phyloP scores from a whole-genome alignment of 2,797 vertebrate species.

The Acestrorhynchus altus region DNA sequence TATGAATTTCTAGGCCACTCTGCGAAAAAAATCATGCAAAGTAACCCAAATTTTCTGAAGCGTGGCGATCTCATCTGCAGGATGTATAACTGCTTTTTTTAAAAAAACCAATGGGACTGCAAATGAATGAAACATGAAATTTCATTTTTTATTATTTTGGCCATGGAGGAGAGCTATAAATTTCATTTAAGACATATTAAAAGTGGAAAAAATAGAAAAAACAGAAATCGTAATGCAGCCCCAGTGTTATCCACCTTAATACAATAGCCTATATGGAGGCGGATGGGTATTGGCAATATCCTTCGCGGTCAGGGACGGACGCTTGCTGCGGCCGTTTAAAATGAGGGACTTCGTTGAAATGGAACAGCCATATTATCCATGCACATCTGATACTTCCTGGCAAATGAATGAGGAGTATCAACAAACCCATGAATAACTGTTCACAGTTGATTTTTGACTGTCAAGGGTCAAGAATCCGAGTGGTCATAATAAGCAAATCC shows the following conservation, averaged over 20 bases:
- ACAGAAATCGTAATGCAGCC: background rate
- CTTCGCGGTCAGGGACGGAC: conserved; percentile 1
- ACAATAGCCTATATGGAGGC: background rate
- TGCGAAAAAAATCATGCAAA: conserved; percentile 35
- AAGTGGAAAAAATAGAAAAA: background rate
- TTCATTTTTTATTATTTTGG: background rate
- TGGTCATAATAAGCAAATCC: background rate
- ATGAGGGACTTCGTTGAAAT: conserved; percentile 20
- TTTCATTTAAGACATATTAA: conserved; percentile 20
- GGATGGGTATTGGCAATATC: conserved; percentile 14
- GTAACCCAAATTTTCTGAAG: conserved; percentile 15
- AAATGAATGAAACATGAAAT: conserved; percentile 22
- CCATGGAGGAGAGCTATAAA: background rate
- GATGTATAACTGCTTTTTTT: background rate
- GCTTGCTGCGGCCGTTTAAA: conserved; percentile 9
- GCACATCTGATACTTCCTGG: conserved; percentile 3
- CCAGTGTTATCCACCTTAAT: background rate
- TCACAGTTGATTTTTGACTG: background rate
- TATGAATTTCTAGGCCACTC: conserved; percentile 8
- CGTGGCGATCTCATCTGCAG: conserved; percentile 19
- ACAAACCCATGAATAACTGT: background rate
- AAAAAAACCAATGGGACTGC: background rate
- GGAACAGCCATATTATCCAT: background rate
- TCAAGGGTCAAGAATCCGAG: background rate
- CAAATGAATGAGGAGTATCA: background rate